A percentile compares a stretch with the other conserved stretches of the same genome.
These are phyloP conservation scores for Monoplex corrugatus DNA, from an alignment of 2,888 invertebrate species.

Conservation along the genomic window DNA sequence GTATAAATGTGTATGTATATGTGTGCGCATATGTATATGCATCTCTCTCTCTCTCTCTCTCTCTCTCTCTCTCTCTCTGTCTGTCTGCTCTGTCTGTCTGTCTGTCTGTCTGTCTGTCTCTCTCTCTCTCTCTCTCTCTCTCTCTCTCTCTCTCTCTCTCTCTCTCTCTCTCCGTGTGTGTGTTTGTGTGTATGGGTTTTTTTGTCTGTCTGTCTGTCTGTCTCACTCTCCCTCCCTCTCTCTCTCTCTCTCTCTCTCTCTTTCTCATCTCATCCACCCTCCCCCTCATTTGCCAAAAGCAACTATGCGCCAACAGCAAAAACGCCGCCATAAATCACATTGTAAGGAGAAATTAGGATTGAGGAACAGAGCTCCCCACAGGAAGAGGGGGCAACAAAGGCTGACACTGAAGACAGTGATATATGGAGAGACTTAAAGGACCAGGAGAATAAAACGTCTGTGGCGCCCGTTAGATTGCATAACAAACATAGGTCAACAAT, in stretches of 20 bases:
- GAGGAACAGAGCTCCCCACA: not conserved
- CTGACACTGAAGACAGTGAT: not conserved
- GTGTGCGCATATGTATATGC: too few relatives aligned
- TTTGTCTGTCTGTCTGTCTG: not conserved
- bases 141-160: not conserved
- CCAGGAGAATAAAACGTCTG: not conserved
- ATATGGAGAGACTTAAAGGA: not conserved
- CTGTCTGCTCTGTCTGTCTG: too few relatives aligned
- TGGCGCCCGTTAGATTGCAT: not conserved
- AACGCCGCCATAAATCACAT: not conserved
- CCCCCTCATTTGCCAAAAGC: not conserved
- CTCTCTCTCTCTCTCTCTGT: too few relatives aligned
- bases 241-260: not conserved
- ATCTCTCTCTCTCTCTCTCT: too few relatives aligned
- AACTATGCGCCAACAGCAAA: not conserved
- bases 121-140: not conserved
- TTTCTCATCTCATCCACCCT: not conserved
- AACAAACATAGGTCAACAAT: not conserved
- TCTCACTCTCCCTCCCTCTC: not conserved
- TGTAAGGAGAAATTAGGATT: not conserved
- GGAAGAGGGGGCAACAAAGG: not conserved
- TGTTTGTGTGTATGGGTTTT: not conserved
- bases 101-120: too few relatives aligned
- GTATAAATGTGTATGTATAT: not conserved
- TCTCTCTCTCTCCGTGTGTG: not conserved